Percentiles rank a stretch among this genome's conserved stretches.
Evolutionary conservation across 2,888 invertebrate species (phyloP).

Genomic region (Pandemis cinnamomeana): DNA sequence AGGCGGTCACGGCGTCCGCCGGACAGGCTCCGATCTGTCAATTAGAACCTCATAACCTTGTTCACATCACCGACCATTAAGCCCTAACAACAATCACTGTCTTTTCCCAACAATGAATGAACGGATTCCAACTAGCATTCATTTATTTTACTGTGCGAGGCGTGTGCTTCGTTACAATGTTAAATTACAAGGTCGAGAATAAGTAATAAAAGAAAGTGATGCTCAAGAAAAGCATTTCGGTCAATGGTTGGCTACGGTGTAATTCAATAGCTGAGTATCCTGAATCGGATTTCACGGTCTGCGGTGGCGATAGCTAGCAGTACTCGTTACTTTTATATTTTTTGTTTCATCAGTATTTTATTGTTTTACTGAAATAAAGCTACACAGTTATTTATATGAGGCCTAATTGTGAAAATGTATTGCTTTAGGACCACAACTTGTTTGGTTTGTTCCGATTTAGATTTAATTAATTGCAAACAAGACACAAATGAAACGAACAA

Average conservation of each 20-base stretch:
- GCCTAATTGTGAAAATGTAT: slow-evolving; percentile 22
- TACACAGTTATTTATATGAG: slow-evolving; percentile 32
- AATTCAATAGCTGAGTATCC: slow-evolving; percentile 62
- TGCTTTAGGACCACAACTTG: not conserved
- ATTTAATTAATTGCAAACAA: slow-evolving; percentile 7
- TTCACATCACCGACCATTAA: slow-evolving; percentile 63
- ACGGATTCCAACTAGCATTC: slow-evolving; percentile 42
- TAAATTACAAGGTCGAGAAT: slow-evolving; percentile 51
- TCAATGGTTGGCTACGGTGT: slow-evolving; percentile 51
- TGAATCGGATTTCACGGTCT: slow-evolving; percentile 64
- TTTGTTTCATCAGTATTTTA: slow-evolving; percentile 45
- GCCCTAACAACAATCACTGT: slow-evolving; percentile 59
- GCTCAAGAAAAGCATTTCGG: slow-evolving; percentile 50
- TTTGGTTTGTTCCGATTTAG: not conserved
- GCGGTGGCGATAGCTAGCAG: slow-evolving; percentile 57
- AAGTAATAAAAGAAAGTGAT: slow-evolving; percentile 53
- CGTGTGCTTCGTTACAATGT: slow-evolving; percentile 44
- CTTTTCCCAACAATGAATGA: slow-evolving; percentile 45
- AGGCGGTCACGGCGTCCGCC: slow-evolving; percentile 69
- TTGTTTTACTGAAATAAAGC: slow-evolving; percentile 32
- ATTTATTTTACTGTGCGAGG: slow-evolving; percentile 44
- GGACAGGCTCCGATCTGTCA: slow-evolving; percentile 71
- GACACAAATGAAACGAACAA: not conserved
- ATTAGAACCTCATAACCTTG: slow-evolving; percentile 74
- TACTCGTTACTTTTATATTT: slow-evolving; percentile 56